Conservation (phyloP, 2,888 invertebrate species). For the Achlya flavicornis region DNA sequence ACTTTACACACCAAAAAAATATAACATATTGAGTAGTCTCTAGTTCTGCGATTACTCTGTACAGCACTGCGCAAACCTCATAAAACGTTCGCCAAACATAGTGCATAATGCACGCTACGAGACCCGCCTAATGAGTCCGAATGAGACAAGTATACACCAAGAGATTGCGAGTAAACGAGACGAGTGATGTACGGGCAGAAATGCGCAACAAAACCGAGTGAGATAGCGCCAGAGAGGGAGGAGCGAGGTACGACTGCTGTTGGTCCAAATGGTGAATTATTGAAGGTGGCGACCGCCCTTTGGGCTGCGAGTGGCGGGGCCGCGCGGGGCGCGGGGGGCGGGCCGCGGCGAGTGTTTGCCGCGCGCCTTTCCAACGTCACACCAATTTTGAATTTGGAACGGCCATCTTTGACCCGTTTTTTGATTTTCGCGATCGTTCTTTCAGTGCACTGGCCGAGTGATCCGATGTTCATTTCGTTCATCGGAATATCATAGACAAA, state of each 20-base stretch:
- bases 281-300: constrained; percentile 75
- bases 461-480: constrained; percentile 32
- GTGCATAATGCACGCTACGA: constrained; percentile 71
- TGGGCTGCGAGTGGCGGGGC: constrained; percentile 64
- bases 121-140: constrained; percentile 71
- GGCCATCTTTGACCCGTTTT: constrained; percentile 43
- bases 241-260: constrained; percentile 57
- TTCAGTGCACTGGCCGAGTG: constrained; percentile 56
- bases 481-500: not conserved
- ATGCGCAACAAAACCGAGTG: constrained; percentile 57
- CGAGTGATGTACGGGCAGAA: constrained; percentile 41
- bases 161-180: constrained; percentile 31
- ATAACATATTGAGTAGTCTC: constrained; percentile 34
- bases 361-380: constrained; percentile 74
- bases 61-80: constrained; percentile 67
- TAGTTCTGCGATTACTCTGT: constrained; percentile 53
- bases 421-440: constrained; percentile 25
- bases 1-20: no score
- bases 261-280: constrained; percentile 72
- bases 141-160: constrained; percentile 36
- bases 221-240: constrained; percentile 49
- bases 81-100: constrained; percentile 75
- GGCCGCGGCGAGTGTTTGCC: constrained; percentile 41
- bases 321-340: constrained; percentile 28
- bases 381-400: constrained; percentile 64